Percentiles rank a stretch among this genome's conserved stretches.
Conservation (phyloP, 2,113 vertebrate genomes). For the Cynocephalus volans region DNA sequence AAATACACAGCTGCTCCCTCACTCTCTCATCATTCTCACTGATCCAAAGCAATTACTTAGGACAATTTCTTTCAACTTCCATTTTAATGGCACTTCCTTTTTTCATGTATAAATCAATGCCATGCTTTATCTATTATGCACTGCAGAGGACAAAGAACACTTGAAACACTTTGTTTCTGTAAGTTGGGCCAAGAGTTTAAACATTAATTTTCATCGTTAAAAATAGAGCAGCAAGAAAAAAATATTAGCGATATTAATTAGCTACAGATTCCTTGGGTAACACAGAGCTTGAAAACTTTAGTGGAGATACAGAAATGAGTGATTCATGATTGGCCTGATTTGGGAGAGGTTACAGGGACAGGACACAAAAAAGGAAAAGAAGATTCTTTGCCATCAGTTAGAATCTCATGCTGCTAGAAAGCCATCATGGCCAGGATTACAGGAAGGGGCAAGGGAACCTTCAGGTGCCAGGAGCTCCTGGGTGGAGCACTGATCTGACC, state of each 20-base stretch:
- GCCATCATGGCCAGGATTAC: neutral
- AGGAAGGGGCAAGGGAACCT: neutral
- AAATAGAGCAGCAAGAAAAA: conserved; percentile 81
- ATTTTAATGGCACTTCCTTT: conserved; percentile 55
- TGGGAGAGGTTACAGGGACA: neutral
- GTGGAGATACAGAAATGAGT: neutral
- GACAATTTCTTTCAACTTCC: conserved; percentile 65
- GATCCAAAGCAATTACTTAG: conserved; percentile 77
- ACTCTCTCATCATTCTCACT: conserved; percentile 45
- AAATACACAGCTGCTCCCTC: conserved; percentile 48
- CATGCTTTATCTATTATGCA: conserved; percentile 71
- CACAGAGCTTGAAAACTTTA: neutral
- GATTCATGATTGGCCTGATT: neutral
- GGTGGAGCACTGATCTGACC: too few species aligned
- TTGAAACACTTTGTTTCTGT: conserved; percentile 75
- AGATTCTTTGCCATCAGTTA: neutral
- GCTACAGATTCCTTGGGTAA: conserved; percentile 56
- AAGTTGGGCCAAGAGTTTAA: conserved; percentile 72
- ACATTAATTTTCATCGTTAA: conserved; percentile 83
- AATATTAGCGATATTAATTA: conserved; percentile 71
- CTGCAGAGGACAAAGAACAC: conserved; percentile 39
- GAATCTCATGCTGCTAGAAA: neutral
- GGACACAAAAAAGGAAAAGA: conserved; percentile 13
- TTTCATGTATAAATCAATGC: conserved; percentile 78
- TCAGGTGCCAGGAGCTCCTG: neutral